phyloP scores from a whole-genome alignment of 2,113 vertebrate genomes.

The Brienomyrus brachyistius region DNA sequence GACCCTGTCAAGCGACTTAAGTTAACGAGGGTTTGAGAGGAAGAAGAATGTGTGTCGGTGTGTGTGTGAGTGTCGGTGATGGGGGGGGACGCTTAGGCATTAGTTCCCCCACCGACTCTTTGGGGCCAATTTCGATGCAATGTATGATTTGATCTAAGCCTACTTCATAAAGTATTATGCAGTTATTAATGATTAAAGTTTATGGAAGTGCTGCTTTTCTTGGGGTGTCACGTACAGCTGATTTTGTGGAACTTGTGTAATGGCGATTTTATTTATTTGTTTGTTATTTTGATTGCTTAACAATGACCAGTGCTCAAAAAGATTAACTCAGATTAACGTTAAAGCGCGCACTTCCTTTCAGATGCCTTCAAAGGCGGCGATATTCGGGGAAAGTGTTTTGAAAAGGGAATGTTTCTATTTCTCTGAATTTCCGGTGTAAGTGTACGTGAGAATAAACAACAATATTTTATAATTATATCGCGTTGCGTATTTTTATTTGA shows the following conservation, averaged over 20 bases:
- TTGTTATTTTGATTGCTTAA: neutral
- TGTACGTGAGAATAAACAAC: neutral
- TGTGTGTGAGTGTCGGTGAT: constrained; percentile 21
- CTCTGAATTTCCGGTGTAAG: neutral
- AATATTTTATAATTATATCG: neutral
- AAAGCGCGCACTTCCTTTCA: neutral
- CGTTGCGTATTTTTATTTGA: neutral
- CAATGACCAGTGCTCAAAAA: neutral
- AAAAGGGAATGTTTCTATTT: neutral
- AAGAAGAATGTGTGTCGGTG: constrained; percentile 44
- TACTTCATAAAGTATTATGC: neutral
- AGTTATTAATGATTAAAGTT: neutral
- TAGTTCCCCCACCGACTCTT: constrained; percentile 17
- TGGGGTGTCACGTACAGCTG: neutral
- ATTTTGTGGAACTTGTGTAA: neutral
- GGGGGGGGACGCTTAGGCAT: neutral
- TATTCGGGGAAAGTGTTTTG: neutral
- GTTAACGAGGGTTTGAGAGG: constrained; percentile 54
- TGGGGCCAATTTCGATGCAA: neutral
- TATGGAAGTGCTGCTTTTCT: neutral
- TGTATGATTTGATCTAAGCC: neutral
- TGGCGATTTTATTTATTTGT: neutral
- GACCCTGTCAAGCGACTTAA: constrained; percentile 57
- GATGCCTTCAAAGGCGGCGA: neutral
- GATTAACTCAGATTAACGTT: neutral